phyloP scores from a whole-genome alignment of 1,140 invertebrate genomes.

The Andrena cerasifolii region DNA sequence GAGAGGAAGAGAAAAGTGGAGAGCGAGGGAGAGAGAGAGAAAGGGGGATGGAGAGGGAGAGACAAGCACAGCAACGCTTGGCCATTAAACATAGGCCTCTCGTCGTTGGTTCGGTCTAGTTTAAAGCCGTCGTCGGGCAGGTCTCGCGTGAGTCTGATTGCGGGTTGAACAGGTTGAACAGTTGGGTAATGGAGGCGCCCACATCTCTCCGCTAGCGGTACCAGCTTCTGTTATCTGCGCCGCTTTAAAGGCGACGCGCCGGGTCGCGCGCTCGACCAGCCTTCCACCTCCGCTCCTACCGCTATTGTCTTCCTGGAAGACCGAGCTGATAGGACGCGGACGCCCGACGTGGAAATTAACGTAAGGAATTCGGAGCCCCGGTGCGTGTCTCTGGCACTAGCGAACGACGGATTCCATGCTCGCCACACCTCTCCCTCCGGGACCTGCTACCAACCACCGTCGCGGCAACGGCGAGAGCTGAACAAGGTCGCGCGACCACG shows the following conservation, averaged over 20 bases:
- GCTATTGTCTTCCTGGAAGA: conserved; percentile 22
- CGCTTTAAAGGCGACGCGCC: conserved; percentile 22
- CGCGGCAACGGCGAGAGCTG: neutral
- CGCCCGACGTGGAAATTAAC: too few species aligned
- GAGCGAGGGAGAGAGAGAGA: neutral
- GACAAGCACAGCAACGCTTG: neutral
- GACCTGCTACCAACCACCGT: neutral
- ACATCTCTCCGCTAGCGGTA: conserved; percentile 58
- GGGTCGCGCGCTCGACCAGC: conserved; percentile 20
- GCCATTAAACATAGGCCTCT: conserved; percentile 21
- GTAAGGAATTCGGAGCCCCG: too few species aligned
- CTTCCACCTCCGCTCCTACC: conserved; percentile 21
- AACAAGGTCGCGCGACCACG: conserved; percentile 24
- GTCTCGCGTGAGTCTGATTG: conserved; percentile 52
- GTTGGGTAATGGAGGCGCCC: conserved; percentile 56
- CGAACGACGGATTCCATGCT: too few species aligned
- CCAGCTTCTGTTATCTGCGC: conserved; percentile 56
- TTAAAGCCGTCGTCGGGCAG: conserved; percentile 34
- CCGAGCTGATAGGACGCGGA: neutral
- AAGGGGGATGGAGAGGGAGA: neutral
- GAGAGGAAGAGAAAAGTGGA: neutral
- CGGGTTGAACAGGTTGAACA: conserved; percentile 58
- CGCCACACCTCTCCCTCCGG: too few species aligned
- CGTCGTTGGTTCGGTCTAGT: conserved; percentile 34
- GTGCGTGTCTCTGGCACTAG: too few species aligned